phyloP scores from a whole-genome alignment of 1,140 invertebrate species.

The Aphelinus atriplicis region DNA sequence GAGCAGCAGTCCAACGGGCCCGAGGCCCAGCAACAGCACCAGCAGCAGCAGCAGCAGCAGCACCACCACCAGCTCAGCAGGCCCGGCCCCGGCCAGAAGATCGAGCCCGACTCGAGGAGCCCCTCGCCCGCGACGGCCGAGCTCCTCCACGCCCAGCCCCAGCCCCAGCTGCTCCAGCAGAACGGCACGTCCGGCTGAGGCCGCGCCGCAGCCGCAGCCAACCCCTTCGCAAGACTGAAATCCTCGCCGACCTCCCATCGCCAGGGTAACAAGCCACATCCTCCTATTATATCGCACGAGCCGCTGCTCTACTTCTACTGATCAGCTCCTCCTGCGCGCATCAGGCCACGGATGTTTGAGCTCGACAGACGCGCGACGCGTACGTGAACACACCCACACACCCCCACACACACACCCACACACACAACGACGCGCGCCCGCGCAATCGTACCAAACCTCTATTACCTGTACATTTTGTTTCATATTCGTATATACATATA shows the following conservation, averaged over 20 bases:
- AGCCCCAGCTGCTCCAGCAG: conserved; percentile 60
- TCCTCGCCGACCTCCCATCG: conserved; percentile 27
- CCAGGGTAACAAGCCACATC: conserved; percentile 49
- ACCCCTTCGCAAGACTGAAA: conserved; percentile 48
- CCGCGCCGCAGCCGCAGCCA: not conserved
- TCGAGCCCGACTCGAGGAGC: conserved; percentile 38
- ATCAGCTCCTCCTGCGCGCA: not conserved
- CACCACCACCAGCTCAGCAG: conserved; percentile 26
- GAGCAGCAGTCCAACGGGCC: conserved; percentile 30
- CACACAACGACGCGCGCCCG: no score
- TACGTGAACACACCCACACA: no score
- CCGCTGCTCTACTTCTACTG: conserved; percentile 36
- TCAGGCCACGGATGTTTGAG: no score
- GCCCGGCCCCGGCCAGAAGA: not conserved
- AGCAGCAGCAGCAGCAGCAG: conserved; percentile 41
- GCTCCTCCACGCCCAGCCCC: conserved; percentile 49
- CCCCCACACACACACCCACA: no score
- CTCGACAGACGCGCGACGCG: no score
- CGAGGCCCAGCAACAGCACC: conserved; percentile 18
- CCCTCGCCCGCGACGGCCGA: conserved; percentile 55
- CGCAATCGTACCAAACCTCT: no score
- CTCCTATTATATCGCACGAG: conserved; percentile 32
- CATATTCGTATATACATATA: no score
- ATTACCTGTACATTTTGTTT: no score
- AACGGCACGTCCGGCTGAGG: conserved; percentile 57